phyloP scores from a whole-genome alignment of 2,888 invertebrate species.

The Oxytorus armatus region DNA sequence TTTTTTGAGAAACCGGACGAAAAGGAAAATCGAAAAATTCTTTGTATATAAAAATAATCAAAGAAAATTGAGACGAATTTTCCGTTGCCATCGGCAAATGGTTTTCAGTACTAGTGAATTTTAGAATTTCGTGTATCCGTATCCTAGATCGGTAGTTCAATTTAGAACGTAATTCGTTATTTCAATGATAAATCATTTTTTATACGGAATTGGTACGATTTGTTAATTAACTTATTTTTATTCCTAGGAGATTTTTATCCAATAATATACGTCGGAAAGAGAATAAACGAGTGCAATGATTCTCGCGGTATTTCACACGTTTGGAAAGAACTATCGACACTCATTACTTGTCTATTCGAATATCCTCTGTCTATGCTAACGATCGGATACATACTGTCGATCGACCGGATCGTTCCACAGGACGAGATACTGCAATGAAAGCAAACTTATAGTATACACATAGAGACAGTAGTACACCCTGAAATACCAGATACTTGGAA shows the following conservation, averaged over 20 bases:
- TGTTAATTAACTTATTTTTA: background rate
- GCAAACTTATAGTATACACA: conserved; percentile 30
- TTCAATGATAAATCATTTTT: too few species aligned
- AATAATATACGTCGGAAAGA: background rate
- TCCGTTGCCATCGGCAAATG: too few species aligned
- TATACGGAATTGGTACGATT: background rate
- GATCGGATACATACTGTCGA: conserved; percentile 22
- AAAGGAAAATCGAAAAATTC: too few species aligned
- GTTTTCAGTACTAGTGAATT: too few species aligned
- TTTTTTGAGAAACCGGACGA: too few species aligned
- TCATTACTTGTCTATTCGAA: conserved; percentile 18
- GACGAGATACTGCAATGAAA: conserved; percentile 22
- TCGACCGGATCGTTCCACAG: conserved; percentile 22
- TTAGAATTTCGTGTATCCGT: background rate
- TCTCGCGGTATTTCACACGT: background rate
- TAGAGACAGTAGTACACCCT: conserved; percentile 29
- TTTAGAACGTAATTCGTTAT: too few species aligned
- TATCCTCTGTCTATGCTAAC: conserved; percentile 10
- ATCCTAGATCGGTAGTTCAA: too few species aligned
- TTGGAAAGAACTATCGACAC: conserved; percentile 2
- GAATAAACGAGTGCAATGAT: background rate
- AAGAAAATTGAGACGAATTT: too few species aligned
- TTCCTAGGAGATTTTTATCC: background rate
- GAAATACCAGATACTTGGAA: conserved; percentile 44
- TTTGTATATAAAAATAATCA: too few species aligned